phyloP scores from a whole-genome alignment of 2,797 vertebrate species.

The Sebastes wilsoni region DNA sequence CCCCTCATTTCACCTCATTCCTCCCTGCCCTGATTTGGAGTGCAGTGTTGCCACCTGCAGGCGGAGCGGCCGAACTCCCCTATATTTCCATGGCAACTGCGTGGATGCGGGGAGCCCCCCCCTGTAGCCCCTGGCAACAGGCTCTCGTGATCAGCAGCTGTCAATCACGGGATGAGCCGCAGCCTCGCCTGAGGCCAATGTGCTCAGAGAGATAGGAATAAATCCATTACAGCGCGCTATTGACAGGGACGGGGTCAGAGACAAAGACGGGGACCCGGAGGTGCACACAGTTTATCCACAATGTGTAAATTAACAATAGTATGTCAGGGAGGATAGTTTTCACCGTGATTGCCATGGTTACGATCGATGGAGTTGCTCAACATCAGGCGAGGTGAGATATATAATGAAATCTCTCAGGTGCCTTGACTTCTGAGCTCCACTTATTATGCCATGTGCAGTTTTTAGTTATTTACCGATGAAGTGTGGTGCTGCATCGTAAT shows the following conservation, averaged over 20 bases:
- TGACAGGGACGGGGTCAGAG: conserved; percentile 3
- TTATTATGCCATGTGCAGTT: not conserved
- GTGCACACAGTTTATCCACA: not conserved
- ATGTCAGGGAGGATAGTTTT: not conserved
- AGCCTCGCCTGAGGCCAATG: conserved; percentile 3
- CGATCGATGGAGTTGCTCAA: not conserved
- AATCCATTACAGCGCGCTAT: conserved; percentile 10
- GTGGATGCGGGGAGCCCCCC: conserved; percentile 46
- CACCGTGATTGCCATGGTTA: conserved; percentile 9
- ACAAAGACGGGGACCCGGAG: not conserved
- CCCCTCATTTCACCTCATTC: not conserved
- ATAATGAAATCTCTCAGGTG: not conserved
- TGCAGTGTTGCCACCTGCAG: conserved; percentile 78
- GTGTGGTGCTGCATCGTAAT: not conserved
- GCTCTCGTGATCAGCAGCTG: conserved; percentile 55
- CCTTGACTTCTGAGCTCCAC: not conserved
- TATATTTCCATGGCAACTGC: conserved; percentile 83
- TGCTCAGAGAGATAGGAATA: conserved; percentile 18
- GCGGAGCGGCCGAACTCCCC: conserved; percentile 37
- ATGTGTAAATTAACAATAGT: conserved; percentile 10
- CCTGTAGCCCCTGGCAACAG: conserved; percentile 77
- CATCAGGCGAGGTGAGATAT: not conserved
- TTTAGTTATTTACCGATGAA: no score
- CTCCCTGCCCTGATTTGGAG: conserved; percentile 13
- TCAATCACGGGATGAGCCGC: conserved; percentile 44